Percentiles rank a stretch among this genome's conserved stretches.
phyloP scores from a whole-genome alignment of 2,888 invertebrate species.

The Rhagophthalmus giganteus region DNA sequence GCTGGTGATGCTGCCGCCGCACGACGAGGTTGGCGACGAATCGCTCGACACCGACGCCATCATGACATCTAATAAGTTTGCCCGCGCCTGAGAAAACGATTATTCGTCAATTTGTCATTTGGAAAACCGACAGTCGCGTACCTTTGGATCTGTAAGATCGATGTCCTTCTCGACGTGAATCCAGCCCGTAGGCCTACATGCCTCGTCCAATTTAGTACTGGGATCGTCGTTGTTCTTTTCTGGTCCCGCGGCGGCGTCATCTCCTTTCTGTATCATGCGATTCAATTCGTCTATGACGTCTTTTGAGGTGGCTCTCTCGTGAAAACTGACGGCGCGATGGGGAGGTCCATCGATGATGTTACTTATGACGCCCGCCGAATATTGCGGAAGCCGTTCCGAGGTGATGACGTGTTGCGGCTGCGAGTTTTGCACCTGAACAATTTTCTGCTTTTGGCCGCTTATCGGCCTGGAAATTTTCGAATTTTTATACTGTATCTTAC shows the following conservation, averaged over 20 bases:
- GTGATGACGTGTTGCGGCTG: conserved; percentile 49
- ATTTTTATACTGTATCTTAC: conserved; percentile 59
- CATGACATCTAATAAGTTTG: conserved; percentile 77
- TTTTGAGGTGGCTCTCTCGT: conserved; percentile 73
- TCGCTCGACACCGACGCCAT: conserved; percentile 65
- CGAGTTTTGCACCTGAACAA: conserved; percentile 47
- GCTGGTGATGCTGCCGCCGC: conserved; percentile 65
- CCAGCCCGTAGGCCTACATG: conserved; percentile 76
- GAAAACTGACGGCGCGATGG: conserved; percentile 68
- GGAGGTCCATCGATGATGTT: conserved; percentile 58
- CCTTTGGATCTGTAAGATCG: conserved; percentile 79
- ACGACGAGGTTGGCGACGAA: conserved; percentile 69
- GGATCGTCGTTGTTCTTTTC: conserved; percentile 34
- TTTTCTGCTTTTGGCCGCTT: conserved; percentile 54
- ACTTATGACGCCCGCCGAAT: conserved; percentile 48
- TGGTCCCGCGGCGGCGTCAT: conserved; percentile 49
- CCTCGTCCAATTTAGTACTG: conserved; percentile 60
- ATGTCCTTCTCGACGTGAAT: conserved; percentile 77
- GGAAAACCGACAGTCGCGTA: conserved; percentile 43
- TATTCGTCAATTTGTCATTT: neutral
- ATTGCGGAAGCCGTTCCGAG: conserved; percentile 51
- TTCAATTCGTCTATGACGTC: conserved; percentile 77
- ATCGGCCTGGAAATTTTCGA: conserved; percentile 55
- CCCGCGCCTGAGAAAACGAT: conserved; percentile 66
- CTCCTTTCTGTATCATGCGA: conserved; percentile 63